phyloP scores from a whole-genome alignment of 2,797 vertebrate genomes.

The Lithobates pipiens region DNA sequence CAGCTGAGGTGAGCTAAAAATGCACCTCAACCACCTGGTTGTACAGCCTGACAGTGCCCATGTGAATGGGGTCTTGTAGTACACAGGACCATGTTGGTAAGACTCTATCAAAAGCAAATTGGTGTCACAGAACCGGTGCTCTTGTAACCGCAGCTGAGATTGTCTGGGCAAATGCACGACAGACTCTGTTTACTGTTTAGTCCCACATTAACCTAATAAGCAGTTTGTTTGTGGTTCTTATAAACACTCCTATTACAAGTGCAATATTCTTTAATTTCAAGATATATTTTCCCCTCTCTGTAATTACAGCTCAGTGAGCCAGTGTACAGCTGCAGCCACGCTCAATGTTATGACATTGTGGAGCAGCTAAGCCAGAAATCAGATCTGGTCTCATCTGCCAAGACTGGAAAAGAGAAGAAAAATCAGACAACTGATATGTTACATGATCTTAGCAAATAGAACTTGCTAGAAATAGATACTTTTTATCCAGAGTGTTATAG shows the following conservation, averaged over 20 bases:
- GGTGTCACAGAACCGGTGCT: background rate
- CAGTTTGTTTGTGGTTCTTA: conserved; percentile 31
- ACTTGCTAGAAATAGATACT: conserved; percentile 24
- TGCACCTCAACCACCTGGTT: no score
- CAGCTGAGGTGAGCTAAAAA: no score
- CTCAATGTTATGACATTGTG: conserved; percentile 29
- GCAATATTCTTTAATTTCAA: conserved; percentile 40
- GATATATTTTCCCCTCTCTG: conserved; percentile 39
- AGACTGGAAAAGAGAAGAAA: conserved; percentile 7
- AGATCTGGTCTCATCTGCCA: background rate
- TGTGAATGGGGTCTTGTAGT: no score
- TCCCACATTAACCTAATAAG: conserved; percentile 47
- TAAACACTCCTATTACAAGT: conserved; percentile 16
- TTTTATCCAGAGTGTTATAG: background rate
- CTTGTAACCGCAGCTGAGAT: no score
- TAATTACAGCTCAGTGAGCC: conserved; percentile 40
- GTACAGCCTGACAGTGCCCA: no score
- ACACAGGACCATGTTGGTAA: no score
- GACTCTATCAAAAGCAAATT: background rate
- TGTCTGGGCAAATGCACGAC: background rate
- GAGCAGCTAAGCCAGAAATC: conserved; percentile 22
- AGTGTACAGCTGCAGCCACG: conserved; percentile 29
- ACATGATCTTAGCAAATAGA: conserved; percentile 48
- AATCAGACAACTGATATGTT: conserved; percentile 52
- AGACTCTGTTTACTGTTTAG: background rate